A percentile compares a stretch with the other conserved stretches of the same genome.
Evolutionary conservation across 2,888 invertebrate genomes (phyloP).

Genomic region (Anthrax anthrax): DNA sequence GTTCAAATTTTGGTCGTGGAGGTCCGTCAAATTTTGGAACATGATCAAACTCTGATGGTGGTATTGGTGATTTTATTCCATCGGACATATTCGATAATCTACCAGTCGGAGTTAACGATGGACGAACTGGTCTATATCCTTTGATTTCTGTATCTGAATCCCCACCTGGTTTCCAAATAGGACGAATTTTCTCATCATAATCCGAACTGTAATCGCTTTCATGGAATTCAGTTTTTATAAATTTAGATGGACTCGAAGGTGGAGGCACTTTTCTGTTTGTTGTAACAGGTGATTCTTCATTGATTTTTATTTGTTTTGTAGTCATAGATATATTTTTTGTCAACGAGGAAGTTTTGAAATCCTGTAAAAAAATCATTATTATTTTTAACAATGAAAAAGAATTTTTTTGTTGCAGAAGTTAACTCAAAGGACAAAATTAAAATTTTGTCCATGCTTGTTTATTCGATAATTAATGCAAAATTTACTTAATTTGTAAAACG

Average conservation of each 20-base stretch:
- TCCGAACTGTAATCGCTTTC: conserved; percentile 62
- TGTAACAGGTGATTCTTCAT: conserved; percentile 29
- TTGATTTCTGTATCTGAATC: conserved; percentile 40
- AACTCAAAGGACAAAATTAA: no score
- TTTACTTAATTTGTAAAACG: no score
- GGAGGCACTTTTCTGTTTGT: conserved; percentile 24
- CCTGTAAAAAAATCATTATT: conserved; percentile 27
- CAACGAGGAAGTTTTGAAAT: conserved; percentile 39
- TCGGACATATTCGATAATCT: conserved; percentile 34
- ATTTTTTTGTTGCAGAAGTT: no score
- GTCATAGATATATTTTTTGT: conserved; percentile 36
- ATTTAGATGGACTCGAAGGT: conserved; percentile 45
- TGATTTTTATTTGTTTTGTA: conserved; percentile 25
- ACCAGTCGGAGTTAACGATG: conserved; percentile 39
- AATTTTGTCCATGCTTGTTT: no score
- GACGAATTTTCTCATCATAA: conserved; percentile 47
- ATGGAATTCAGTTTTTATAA: conserved; percentile 47
- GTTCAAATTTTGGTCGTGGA: conserved; percentile 42
- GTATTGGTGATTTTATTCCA: conserved; percentile 38
- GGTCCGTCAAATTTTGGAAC: conserved; percentile 35
- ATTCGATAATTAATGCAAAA: no score
- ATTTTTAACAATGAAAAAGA: neutral
- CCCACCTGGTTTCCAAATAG: conserved; percentile 41
- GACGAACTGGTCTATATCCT: conserved; percentile 44
- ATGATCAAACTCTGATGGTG: conserved; percentile 43